Conservation (phyloP, 1,140 invertebrate genomes). For the Drosophila azteca region DNA sequence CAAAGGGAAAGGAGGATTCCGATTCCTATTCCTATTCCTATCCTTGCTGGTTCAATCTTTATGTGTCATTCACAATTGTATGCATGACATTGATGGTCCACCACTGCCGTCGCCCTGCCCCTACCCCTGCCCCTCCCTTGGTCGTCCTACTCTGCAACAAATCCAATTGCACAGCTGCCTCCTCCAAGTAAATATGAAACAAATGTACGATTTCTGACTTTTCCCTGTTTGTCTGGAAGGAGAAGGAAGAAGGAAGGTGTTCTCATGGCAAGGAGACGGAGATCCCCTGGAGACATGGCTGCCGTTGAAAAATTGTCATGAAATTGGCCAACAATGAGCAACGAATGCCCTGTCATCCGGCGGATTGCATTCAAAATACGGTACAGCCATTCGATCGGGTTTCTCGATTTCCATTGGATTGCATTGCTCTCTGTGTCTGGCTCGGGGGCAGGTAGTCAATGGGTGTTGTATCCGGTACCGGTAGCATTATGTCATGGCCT, state of each 20-base stretch:
- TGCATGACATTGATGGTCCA: conserved; percentile 75
- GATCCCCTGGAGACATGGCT: conserved; percentile 42
- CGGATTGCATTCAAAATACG: conserved; percentile 35
- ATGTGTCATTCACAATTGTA: conserved; percentile 79
- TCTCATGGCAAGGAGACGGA: not conserved
- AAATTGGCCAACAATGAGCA: conserved; percentile 77
- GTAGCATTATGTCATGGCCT: conserved; percentile 55
- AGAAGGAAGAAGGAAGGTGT: conserved; percentile 14
- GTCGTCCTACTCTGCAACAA: conserved; percentile 29
- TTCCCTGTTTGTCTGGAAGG: not conserved
- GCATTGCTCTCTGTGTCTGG: not conserved
- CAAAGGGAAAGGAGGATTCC: conserved; percentile 2
- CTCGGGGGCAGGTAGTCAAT: conserved; percentile 30
- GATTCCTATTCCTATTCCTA: conserved; percentile 26
- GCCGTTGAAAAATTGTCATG: conserved; percentile 74
- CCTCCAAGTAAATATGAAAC: conserved; percentile 73
- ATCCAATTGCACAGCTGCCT: conserved; percentile 73
- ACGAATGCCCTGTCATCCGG: conserved; percentile 64
- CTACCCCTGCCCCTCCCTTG: no score
- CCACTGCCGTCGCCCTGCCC: not conserved
- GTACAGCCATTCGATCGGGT: conserved; percentile 20
- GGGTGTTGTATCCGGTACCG: conserved; percentile 36
- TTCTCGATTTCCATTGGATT: conserved; percentile 34
- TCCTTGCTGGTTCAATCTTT: conserved; percentile 65
- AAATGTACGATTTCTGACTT: conserved; percentile 67